A percentile compares a stretch with the other conserved stretches of the same genome.
These are phyloP conservation scores for Paramormyrops hopkinsi DNA, from an alignment of 2,797 vertebrate genomes.

Conservation along the genomic window DNA sequence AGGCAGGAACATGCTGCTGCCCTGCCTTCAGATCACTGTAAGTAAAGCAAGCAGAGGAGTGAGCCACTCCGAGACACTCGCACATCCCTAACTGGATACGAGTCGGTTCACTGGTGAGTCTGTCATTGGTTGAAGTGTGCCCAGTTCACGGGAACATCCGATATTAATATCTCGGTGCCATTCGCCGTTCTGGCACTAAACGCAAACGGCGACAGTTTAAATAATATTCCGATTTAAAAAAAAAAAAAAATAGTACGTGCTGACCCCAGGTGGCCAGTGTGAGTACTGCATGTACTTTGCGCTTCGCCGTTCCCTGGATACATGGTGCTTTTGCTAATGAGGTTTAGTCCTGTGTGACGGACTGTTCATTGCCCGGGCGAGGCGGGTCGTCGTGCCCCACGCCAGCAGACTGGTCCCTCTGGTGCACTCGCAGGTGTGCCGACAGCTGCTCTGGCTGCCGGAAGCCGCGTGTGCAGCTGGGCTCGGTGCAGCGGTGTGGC, in stretches of 20 bases:
- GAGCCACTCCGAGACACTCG: neutral
- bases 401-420: neutral
- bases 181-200: neutral
- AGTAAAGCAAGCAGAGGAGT: neutral
- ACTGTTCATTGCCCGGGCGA: neutral
- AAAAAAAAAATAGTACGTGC: neutral
- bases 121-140: neutral
- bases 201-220: neutral
- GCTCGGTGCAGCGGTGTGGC: conserved; percentile 5
- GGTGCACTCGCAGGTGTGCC: neutral
- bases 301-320: neutral
- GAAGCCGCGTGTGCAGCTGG: conserved; percentile 11
- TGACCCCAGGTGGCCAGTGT: neutral
- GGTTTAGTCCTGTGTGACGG: neutral
- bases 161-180: neutral
- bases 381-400: neutral
- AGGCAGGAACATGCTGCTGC: neutral
- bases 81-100: neutral
- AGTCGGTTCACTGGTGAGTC: neutral
- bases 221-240: neutral
- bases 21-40: neutral
- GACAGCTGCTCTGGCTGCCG: conserved; percentile 6
- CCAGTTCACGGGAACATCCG: neutral
- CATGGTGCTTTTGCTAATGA: neutral
- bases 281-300: neutral